Evolutionary conservation across 2,113 vertebrate genomes (phyloP), one percentile per base, ranked within the genome.

Genomic region (Collichthys lucidus): DNA sequence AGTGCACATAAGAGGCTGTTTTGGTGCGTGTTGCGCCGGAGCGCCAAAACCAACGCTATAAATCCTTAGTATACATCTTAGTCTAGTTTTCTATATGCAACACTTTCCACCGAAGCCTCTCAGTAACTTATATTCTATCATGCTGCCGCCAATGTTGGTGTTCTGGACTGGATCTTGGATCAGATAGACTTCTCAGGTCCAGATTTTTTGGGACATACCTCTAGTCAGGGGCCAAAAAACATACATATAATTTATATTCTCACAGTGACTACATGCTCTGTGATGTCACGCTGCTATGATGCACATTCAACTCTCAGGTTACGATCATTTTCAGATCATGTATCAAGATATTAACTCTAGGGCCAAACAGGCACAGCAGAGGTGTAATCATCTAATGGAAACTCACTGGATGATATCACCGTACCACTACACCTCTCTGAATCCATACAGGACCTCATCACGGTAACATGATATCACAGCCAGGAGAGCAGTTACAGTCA

Each of bases 401-500:
- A 47, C 63, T 64, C 59, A 40, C 40, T 50, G 17, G 64, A 44
- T 87, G 78, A 90, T 68, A 72, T 91, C 89, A 85, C 24, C 49
- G 12, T 0, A 17, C 12, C 42, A 57, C 60, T 16, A 35, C 19
- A 35, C 22, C 78, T 74, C 86, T 81, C 53, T 62, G 62, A 70
- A 83, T 78, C 68, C 74, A 76, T 79, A 62, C 57, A 31, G 63
- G 50, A 5, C 64, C 49, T 20, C 29, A 62, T 66, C 80, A 67
- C 69, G 56, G 77, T n/a, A 80, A 89, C 75, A 24, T 62, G 71
- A 92, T 74, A 79, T 46, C 35, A n/a, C 80, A 60, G 76, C 64
- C 63, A 49, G 68, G 62, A 72, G 67, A 65, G 64, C 66, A 29
- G 49, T 65, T 73, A 80, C 80, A 20, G 79, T 71, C 65, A 71